These are phyloP conservation scores for Diaprepes abbreviatus DNA, from an alignment of 2,888 invertebrate species.

Conservation along the genomic window DNA sequence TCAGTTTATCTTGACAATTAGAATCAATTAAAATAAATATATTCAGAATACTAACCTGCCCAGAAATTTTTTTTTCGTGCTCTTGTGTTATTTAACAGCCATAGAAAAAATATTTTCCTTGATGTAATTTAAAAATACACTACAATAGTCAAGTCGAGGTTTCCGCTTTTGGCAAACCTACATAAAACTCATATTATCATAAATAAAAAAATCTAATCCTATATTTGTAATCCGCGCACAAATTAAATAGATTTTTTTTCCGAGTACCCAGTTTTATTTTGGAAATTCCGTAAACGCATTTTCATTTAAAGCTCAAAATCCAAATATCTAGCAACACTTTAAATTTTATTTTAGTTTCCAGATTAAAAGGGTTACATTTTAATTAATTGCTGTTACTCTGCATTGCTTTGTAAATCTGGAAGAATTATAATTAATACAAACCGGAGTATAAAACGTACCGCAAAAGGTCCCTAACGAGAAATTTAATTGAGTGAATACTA, in stretches of 20 bases:
- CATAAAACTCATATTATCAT: no score
- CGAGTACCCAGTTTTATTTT: background rate
- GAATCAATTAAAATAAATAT: no score
- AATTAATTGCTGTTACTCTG: slow-evolving; percentile 1
- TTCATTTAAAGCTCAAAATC: background rate
- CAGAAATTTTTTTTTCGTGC: no score
- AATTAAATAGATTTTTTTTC: background rate
- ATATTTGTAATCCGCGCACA: background rate
- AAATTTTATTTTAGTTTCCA: slow-evolving; percentile 1
- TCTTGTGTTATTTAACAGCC: no score
- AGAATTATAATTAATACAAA: slow-evolving; percentile 8
- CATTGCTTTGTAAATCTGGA: slow-evolving; percentile 5
- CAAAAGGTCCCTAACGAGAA: background rate
- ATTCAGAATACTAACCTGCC: no score
- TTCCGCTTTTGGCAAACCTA: no score
- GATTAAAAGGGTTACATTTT: slow-evolving; percentile 12
- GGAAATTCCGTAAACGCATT: background rate
- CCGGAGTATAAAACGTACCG: background rate
- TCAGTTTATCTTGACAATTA: no score
- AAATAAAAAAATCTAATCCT: no score
- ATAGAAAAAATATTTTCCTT: no score
- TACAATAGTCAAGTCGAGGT: no score
- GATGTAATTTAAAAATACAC: no score
- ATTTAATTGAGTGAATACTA: background rate
- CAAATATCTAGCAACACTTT: background rate